Evolutionary conservation across 2,888 invertebrate genomes (phyloP).

Genomic region (Drosophila tanythrix): DNA sequence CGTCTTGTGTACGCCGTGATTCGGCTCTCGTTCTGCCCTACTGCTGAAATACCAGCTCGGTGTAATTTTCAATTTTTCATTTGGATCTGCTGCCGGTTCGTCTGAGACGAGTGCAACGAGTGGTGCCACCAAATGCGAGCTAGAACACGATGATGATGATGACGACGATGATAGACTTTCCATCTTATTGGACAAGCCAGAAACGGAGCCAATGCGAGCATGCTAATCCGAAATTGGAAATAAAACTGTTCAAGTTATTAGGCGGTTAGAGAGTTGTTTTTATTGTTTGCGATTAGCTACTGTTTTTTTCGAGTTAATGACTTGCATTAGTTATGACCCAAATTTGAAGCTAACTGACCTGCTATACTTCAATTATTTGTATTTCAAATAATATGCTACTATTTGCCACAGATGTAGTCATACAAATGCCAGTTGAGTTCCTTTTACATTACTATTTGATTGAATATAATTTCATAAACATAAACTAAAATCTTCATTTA

Average conservation of each 20-base stretch:
- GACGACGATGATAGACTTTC: conserved; percentile 25
- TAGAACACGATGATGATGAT: conserved; percentile 27
- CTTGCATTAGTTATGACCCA: not conserved
- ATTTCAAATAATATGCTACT: not conserved
- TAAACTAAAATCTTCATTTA: too few relatives aligned
- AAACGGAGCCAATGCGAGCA: conserved; percentile 7
- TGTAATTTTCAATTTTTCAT: conserved; percentile 70
- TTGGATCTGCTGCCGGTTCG: conserved; percentile 48
- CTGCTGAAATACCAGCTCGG: conserved; percentile 30
- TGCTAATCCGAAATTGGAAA: conserved; percentile 33
- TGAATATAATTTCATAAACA: too few relatives aligned
- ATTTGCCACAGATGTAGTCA: not conserved
- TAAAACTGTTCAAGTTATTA: conserved; percentile 35
- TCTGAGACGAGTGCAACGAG: conserved; percentile 23
- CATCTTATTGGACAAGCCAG: conserved; percentile 46
- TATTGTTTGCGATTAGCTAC: conserved; percentile 15
- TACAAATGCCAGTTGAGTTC: not conserved
- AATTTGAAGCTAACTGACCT: not conserved
- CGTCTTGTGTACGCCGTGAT: conserved; percentile 14
- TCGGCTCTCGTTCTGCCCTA: conserved; percentile 7
- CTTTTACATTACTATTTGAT: too few relatives aligned
- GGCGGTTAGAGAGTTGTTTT: conserved; percentile 51
- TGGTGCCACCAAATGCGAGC: conserved; percentile 4
- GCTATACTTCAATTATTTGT: not conserved
- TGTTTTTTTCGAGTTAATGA: conserved; percentile 9